Conservation (phyloP, 2,797 vertebrate genomes). For the Pangasius larnaudii region DNA sequence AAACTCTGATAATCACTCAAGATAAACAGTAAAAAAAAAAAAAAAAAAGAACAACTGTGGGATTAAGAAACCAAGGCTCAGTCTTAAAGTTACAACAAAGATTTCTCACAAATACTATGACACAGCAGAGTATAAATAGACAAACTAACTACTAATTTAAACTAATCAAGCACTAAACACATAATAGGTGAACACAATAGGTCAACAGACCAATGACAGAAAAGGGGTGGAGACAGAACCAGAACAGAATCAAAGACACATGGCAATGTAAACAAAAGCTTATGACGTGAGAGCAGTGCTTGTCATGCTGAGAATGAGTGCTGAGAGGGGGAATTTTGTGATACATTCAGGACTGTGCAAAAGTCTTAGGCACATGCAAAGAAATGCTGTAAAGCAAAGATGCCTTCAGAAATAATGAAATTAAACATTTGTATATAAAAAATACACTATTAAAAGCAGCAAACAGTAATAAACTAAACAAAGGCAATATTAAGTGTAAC, state of each 20-base stretch:
- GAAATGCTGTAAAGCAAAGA: no score
- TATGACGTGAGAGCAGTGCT: background rate
- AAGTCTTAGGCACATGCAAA: no score
- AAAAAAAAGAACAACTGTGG: background rate
- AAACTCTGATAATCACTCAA: background rate
- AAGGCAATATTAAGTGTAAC: no score
- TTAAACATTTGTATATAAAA: no score
- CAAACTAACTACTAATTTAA: background rate
- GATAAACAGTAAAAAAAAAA: background rate
- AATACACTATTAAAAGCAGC: no score
- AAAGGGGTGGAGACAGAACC: background rate
- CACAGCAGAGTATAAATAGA: background rate
- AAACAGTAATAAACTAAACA: no score
- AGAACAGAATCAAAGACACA: background rate
- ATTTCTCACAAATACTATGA: background rate
- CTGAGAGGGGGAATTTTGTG: background rate
- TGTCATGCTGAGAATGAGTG: background rate
- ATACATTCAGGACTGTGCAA: no score
- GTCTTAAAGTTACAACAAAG: background rate
- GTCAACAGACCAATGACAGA: background rate
- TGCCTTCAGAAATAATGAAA: no score
- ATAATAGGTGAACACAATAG: background rate
- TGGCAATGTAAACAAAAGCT: background rate
- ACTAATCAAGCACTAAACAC: background rate
- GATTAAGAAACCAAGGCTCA: background rate